Base-by-base conservation (phyloP, 2,797 vertebrate genomes). In the Oryzias sinensis region DNA sequence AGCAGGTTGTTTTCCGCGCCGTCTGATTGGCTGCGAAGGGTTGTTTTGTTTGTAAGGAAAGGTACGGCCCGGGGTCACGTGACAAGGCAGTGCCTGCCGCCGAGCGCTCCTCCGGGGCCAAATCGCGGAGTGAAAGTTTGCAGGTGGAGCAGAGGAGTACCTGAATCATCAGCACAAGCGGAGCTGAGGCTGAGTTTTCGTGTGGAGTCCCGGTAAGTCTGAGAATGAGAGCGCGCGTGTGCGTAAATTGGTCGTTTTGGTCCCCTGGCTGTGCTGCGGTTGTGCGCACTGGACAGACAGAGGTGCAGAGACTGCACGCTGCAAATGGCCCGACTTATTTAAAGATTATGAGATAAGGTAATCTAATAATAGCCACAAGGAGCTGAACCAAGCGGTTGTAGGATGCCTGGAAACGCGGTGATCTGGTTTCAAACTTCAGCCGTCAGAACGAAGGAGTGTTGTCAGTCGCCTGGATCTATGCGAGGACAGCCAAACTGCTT, bases 331-430 rank as follows among this genome's bases (percentile, higher is more conserved):
- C 14, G 76, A 65, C 57, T 83, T 72, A 65, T 63, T 59, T 64
- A 49, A 47, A 81, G 83, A 77, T 88, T 84, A 88, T 50, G 60
- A 74, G 80, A 74, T 52, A 80, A 64, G 46, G 73, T 58, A 18
- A 54, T 78, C 88, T 87, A 86, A 80, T 79, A 80, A 84, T 87
- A 87, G 77, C 61, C 41, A 37, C 9, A 0, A 37, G 49, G 52
- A 74, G 77, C 60, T 15, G 17, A 55, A 53, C 68, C 60, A 60
- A 77, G 78, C 75, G 54, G 57, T 46, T 27, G 74, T 58, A 62
- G 64, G 59, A 50, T 56, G 60, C 43, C 37, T 18, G 27, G 44
- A 50, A 15, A 59, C 50, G 52, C 60, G 53, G 47, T 18, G 41
- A 22, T 37, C 40, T 4, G 18, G 11, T 45, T 41, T 41, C 40